Base-by-base conservation (phyloP, 2,888 invertebrate species). In the Philopedon plagiatum region DNA sequence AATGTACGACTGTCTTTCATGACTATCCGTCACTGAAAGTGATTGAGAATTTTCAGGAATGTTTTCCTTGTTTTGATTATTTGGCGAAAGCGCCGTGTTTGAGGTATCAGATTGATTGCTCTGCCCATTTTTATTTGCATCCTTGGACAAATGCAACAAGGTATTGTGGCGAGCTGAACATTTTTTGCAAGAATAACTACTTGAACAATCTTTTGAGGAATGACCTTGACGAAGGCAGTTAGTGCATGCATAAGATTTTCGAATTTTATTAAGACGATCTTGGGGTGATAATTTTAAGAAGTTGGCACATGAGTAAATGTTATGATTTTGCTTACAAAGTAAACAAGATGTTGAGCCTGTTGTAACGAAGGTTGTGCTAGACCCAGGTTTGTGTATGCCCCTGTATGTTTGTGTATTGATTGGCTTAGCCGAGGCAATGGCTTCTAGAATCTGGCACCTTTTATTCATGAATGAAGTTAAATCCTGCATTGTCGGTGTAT, bases 151-250 rank as follows among this genome's bases (percentile, higher is more conserved):
- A 41, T 60, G 60, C 41, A 60, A 60, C 5, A 60, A 41, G 7
- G 60, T 41, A 13, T 60, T 60, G 23, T 60, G 60, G 4, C 32
- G 29, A 5, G n/a, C n/a, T 19, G 41, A 60, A 41, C 60, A 60
- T 21, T 41, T 41, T 44, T 44, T 61, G 26, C 61, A 61, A 2
- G 44, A 34, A 9, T 15, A 15, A 15, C 1, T 37, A 41, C 61
- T 61, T 13, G n/a, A 44, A 18, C 61, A 61, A 19, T 61, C 61
- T 13, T 61, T 61, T 18, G 37, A n/a, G 23, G 29, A 44, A 26
- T 61, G 61, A 7, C 61, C 61, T 26, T 13, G 26, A 19, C 46
- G 41, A 15, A 61, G 46, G 29, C 61, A 61, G 23, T 61, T 61
- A 44, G 61, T 61, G 26, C 61, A 61, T 4, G 60, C 60, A 15